Evolutionary conservation across 2,888 invertebrate genomes (phyloP), one percentile per base, ranked within the genome.

Genomic region (Perithous albicinctus): DNA sequence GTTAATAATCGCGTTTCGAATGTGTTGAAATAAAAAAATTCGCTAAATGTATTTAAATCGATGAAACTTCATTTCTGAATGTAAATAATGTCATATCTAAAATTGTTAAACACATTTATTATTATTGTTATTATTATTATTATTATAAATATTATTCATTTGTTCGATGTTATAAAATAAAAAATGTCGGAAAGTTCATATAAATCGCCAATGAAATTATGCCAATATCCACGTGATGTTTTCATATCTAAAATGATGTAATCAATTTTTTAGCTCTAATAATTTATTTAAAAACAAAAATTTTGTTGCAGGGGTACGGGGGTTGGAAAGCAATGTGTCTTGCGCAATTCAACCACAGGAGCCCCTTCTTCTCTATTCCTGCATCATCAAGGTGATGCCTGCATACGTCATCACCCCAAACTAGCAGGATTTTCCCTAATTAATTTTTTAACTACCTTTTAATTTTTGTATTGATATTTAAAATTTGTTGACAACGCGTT

Each of bases 331-430:
- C 84, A 35, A 80, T 81, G 26, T 70, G 26, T 82, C 70, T 61
- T 75, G 67, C 29, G 72, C 48, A 69, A 78, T 78, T 82, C 78
- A 85, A 66, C 48, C 86, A 89, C 87, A 88, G 87, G 86, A 86
- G 78, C 87, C 89, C 86, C 86, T 75, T 8, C 75, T 83, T 88
- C 87, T 43, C 74, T 91, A 6, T 91, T 8, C 91, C 91, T 91
- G 89, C 86, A 59, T 84, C 66, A 85, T 90, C 91, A 88, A 90
- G 89, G 85, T 73, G 82, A 88, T 86, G 88, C 80, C 82, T 86
- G 70, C n/a, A 74, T 79, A 83, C 85, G 81, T 72, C 87, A 88
- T 61, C 85, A 79, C 85, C 90, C 86, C 91, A 91, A 91, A 91
- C 76, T 85, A 74, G 29, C 32, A 84, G 81, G 89, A 82, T 81